Percentiles rank a stretch among this genome's conserved stretches.
These are phyloP conservation scores for Epicampocera succincta DNA, from an alignment of 2,888 invertebrate genomes.

Conservation along the genomic window DNA sequence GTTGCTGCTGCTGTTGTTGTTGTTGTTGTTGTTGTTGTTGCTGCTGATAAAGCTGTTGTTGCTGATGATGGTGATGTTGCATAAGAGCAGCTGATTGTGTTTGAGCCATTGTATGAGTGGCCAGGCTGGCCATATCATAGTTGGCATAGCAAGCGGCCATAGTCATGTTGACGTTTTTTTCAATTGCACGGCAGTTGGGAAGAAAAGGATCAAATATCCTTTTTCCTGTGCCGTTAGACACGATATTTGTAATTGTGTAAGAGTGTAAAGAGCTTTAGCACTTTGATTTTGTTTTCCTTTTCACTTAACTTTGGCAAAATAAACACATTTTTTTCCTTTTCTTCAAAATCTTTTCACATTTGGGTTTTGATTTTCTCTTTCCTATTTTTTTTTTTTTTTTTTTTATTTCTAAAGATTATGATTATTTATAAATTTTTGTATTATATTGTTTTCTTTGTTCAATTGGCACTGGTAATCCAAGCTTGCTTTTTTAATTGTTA, in stretches of 20 bases:
- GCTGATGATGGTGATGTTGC: constrained; percentile 70
- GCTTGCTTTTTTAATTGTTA: constrained; percentile 55
- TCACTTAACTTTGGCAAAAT: constrained; percentile 37
- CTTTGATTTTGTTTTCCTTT: constrained; percentile 26
- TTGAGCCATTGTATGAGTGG: constrained; percentile 77
- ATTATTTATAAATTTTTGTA: constrained; percentile 58
- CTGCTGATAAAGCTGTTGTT: constrained; percentile 54
- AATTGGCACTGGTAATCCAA: constrained; percentile 81
- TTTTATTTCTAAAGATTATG: constrained; percentile 54
- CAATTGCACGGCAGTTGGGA: constrained; percentile 14
- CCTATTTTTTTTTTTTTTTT: no score
- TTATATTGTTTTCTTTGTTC: constrained; percentile 43
- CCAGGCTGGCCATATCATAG: constrained; percentile 80
- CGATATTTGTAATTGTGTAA: constrained; percentile 30
- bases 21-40: constrained; percentile 70
- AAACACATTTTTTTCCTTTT: constrained; percentile 43
- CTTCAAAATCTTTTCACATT: constrained; percentile 11
- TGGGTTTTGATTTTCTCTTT: constrained; percentile 32
- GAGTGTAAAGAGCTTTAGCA: constrained; percentile 29
- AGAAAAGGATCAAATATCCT: constrained; percentile 55
- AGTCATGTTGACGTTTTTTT: constrained; percentile 75
- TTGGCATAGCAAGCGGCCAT: constrained; percentile 82
- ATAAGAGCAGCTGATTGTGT: constrained; percentile 71
- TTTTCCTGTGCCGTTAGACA: constrained; percentile 52
- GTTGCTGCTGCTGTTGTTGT: no score